Evolutionary conservation across 2,797 vertebrate species (phyloP).

Genomic region (Sebastolobus altivelis): DNA sequence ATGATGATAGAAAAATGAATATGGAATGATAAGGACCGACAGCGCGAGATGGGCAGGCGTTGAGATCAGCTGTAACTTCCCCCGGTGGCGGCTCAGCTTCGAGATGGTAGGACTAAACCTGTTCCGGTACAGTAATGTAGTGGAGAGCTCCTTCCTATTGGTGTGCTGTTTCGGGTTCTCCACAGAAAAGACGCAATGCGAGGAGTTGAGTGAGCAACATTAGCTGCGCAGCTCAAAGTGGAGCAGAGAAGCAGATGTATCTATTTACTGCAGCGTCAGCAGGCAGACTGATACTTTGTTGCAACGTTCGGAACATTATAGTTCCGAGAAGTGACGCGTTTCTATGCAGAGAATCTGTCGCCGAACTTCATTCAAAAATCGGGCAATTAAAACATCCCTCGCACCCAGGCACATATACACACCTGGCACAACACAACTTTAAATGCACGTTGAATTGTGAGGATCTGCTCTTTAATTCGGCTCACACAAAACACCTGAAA

Average conservation of each 20-base stretch:
- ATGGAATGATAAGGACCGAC: constrained; percentile 68
- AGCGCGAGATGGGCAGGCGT: constrained; percentile 68
- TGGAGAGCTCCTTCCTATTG: constrained; percentile 37
- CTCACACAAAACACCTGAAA: neutral
- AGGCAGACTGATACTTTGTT: constrained; percentile 4
- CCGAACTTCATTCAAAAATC: constrained; percentile 33
- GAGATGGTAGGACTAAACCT: constrained; percentile 78
- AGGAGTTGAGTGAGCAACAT: constrained; percentile 51
- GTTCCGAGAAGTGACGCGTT: constrained; percentile 23
- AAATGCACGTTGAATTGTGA: neutral
- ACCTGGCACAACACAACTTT: neutral
- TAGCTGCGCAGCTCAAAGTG: constrained; percentile 64
- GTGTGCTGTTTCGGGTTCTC: constrained; percentile 47
- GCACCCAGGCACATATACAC: neutral
- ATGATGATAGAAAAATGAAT: constrained; percentile 53
- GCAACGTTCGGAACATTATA: constrained; percentile 5
- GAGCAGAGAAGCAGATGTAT: constrained; percentile 23
- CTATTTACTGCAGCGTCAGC: neutral
- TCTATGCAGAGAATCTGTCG: neutral
- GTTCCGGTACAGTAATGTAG: constrained; percentile 43
- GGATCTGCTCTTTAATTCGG: constrained; percentile 31
- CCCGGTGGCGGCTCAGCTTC: constrained; percentile 71
- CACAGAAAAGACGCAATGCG: constrained; percentile 70
- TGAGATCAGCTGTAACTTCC: constrained; percentile 68
- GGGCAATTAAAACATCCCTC: neutral